Evolutionary conservation across 2,113 vertebrate genomes (phyloP).

Genomic region (Hoplias malabaricus): DNA sequence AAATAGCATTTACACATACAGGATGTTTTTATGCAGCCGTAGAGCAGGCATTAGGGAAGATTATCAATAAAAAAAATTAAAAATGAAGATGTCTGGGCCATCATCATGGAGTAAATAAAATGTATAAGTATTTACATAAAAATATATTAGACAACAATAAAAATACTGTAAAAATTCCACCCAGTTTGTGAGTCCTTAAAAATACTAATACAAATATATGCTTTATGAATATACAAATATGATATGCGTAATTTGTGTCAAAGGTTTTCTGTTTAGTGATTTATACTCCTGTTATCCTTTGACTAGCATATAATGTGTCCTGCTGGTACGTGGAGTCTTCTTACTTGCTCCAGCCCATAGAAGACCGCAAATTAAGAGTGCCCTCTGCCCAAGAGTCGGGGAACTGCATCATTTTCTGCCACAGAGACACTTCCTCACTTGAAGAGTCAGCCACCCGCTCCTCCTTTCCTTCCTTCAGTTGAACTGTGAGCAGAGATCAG

Average conservation of each 20-base stretch:
- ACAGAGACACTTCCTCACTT: constrained; percentile 90
- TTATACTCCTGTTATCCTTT: background rate
- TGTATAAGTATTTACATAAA: background rate
- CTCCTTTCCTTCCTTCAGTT: constrained; percentile 75
- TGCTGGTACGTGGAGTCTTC: constrained; percentile 24
- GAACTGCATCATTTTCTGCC: constrained; percentile 96
- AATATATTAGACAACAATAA: background rate
- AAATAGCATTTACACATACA: background rate
- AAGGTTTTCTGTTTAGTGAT: too few relatives aligned
- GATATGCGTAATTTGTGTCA: too few relatives aligned
- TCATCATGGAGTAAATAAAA: too few relatives aligned
- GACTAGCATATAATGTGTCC: background rate
- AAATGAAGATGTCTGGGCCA: background rate
- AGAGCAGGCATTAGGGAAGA: background rate
- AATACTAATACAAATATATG: background rate
- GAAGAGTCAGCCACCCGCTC: constrained; percentile 88
- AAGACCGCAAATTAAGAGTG: constrained; percentile 84
- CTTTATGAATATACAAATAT: background rate
- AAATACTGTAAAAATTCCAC: background rate
- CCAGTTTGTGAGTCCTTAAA: background rate
- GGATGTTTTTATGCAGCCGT: background rate
- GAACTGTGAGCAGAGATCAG: constrained; percentile 67
- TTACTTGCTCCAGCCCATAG: constrained; percentile 84
- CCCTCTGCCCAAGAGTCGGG: constrained; percentile 97
- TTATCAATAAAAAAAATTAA: background rate